Conservation (phyloP, 2,797 vertebrate species). For the Lepilemur ruficaudatus region DNA sequence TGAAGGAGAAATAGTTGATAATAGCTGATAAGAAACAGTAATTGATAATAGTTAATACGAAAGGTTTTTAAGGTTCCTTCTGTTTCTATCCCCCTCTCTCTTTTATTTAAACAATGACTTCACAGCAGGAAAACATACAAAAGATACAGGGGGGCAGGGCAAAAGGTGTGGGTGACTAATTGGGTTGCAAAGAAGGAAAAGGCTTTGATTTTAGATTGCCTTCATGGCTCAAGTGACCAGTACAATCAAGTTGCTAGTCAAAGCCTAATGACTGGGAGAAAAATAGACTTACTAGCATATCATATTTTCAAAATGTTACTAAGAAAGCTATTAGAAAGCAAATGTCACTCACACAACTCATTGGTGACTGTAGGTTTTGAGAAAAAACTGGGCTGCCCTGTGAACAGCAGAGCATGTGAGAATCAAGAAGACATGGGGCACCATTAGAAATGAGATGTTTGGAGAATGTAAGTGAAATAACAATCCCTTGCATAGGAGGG, state of each 20-base stretch:
- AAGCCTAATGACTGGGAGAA: background rate
- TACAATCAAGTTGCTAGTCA: background rate
- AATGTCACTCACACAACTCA: background rate
- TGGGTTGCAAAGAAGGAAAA: background rate
- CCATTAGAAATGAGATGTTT: background rate
- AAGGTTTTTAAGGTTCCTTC: background rate
- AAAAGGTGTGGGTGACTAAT: background rate
- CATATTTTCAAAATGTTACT: background rate
- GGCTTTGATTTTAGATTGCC: background rate
- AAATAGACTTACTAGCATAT: background rate
- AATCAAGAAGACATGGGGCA: background rate
- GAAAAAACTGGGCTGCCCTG: background rate
- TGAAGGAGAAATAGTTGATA: background rate
- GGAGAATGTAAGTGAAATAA: background rate
- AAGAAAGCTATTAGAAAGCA: background rate
- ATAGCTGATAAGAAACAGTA: background rate
- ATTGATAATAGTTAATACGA: background rate
- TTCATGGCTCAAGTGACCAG: background rate
- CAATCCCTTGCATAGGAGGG: background rate
- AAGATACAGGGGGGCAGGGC: background rate
- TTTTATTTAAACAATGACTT: constrained; percentile 1
- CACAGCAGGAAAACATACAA: background rate
- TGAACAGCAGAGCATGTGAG: background rate
- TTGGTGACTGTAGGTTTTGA: background rate
- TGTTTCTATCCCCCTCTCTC: background rate